phyloP scores from a whole-genome alignment of 2,888 invertebrate species.

The Tipula unca region DNA sequence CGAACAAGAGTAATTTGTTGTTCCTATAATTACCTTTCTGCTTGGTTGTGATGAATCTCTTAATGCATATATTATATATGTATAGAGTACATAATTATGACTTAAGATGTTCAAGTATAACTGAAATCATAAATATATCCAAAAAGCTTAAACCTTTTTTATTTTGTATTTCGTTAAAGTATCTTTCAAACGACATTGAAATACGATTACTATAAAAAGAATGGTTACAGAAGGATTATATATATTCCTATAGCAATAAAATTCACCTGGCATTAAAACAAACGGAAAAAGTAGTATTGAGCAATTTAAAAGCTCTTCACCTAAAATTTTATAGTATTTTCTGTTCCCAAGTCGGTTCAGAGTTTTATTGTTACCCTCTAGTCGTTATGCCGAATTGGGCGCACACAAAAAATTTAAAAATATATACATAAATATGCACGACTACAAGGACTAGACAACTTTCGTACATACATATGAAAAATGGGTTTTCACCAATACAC shows the following conservation, averaged over 20 bases:
- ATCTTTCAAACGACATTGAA: background rate
- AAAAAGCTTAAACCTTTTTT: background rate
- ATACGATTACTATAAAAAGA: background rate
- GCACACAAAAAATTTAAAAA: background rate
- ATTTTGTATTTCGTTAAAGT: background rate
- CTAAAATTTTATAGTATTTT: background rate
- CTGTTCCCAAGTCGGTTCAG: background rate
- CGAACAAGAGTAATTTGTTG: too few relatives aligned
- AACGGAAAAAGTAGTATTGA: background rate
- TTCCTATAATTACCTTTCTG: too few relatives aligned
- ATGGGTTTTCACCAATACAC: background rate
- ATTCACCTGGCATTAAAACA: constrained; percentile 14
- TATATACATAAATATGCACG: background rate
- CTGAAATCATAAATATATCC: background rate
- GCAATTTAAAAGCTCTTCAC: constrained; percentile 4
- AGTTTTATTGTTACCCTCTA: background rate
- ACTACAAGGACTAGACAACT: background rate
- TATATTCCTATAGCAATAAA: background rate
- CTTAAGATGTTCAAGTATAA: background rate
- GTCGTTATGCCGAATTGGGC: background rate
- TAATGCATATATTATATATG: too few relatives aligned
- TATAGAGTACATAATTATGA: background rate
- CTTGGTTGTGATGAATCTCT: too few relatives aligned
- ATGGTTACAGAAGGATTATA: background rate
- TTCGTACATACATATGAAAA: background rate